Base-by-base conservation (phyloP, 2,888 invertebrate species). In the Autographa gamma region DNA sequence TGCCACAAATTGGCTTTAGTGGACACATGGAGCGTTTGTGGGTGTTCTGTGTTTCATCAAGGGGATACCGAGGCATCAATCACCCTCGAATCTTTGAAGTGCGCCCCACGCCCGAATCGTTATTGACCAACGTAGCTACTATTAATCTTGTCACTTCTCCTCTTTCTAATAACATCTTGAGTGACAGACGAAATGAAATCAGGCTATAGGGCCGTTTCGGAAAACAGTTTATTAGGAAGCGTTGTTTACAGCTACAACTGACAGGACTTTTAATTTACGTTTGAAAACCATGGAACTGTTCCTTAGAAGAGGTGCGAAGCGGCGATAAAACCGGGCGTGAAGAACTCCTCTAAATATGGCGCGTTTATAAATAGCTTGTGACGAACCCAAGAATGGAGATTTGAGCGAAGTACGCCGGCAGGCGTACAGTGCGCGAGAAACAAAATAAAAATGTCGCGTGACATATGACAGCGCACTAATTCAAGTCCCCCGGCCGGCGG, bases 391-490 rank as follows among this genome's bases (percentile, higher is more conserved):
- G 92, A 90, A 92, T 91, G 88, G 87, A 88, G 90, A 90, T 90
- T 91, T 86, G 86, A 90, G 91, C 90, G 90, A 91, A 92, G 91
- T 89, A 88, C 88, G 89, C 85, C 79, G 76, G 85, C 83, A 84
- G 86, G 82, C 90, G 83, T 82, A 79, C 84, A 81, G 86, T 85
- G 78, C 82, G 84, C 81, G 86, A 87, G 89, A 86, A 90, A 88
- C 86, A 90, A 91, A 92, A 93, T 91, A 93, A 94, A 48, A 91
- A 92, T 91, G 89, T 91, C 88, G 88, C 91, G 92, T 91, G 93
- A 94, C 93, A 94, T 90, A 92, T 90, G 92, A 91, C 92, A 90
- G 88, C 88, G 89, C 90, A 92, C 91, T 93, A 94, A 95, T 93
- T 95, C 92, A 94, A 93, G 88, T 90, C 88, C 48, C 89, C 92